These are phyloP conservation scores for Sanderia malayensis DNA, from an alignment of 30 jellyfish, hydroid and myxozoan genomes.

Conservation along the genomic window DNA sequence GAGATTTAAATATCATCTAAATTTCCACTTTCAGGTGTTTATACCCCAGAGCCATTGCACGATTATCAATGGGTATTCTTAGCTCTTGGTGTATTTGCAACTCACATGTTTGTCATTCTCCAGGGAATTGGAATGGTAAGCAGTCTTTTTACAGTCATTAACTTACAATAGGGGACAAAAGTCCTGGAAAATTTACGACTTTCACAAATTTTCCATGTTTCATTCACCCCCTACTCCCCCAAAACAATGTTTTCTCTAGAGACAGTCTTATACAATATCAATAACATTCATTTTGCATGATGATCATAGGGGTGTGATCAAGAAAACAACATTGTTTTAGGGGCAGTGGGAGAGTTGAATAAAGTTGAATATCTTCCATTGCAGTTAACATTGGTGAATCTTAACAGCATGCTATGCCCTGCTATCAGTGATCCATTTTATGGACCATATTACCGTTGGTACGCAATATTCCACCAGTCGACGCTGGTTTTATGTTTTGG, in stretches of 20 bases:
- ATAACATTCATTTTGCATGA: no score
- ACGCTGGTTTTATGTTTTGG: slow-evolving; percentile 77
- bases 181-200: no score
- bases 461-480: slow-evolving; percentile 94
- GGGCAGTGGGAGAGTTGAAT: no score
- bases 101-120: slow-evolving; percentile 78
- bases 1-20: not conserved
- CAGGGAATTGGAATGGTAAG: slow-evolving; percentile 95
- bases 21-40: slow-evolving; percentile 53
- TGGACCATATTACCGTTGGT: slow-evolving; percentile 97
- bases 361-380: not conserved
- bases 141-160: not conserved
- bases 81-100: slow-evolving; percentile 69
- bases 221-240: no score
- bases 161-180: no score
- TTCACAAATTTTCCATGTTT: no score
- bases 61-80: slow-evolving; percentile 76
- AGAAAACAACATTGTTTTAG: no score
- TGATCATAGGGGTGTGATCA: no score
- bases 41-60: slow-evolving; percentile 84
- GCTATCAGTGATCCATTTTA: slow-evolving; percentile 93
- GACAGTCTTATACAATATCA: no score
- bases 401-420: slow-evolving; percentile 95
- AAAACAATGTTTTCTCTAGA: no score
- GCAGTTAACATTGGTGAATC: slow-evolving; percentile 86